These are phyloP conservation scores for Tetheella fluctuosa DNA, from an alignment of 2,888 invertebrate genomes.

Conservation along the genomic window DNA sequence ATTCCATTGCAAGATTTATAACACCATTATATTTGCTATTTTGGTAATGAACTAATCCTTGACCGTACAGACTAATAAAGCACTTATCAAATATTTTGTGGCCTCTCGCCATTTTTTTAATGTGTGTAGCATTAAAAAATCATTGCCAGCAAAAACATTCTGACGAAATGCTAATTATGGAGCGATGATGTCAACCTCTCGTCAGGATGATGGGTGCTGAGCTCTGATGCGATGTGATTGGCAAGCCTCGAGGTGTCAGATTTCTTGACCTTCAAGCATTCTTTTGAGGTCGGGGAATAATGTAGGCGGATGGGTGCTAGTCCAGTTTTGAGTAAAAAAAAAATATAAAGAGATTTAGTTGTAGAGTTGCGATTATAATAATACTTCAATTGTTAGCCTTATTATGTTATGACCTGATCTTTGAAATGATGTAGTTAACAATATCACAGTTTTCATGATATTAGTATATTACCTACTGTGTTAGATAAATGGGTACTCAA, in stretches of 20 bases:
- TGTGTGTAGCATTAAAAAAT: slow-evolving; percentile 17
- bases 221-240: slow-evolving; percentile 6
- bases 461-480: too few species aligned
- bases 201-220: slow-evolving; percentile 12
- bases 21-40: neutral
- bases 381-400: too few species aligned
- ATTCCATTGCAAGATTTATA: neutral
- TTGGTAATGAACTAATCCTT: neutral
- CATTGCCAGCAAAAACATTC: slow-evolving; percentile 21
- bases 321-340: neutral
- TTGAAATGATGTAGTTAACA: too few species aligned
- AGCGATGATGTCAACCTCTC: slow-evolving; percentile 45
- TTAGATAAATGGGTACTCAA: too few species aligned
- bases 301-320: neutral
- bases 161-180: slow-evolving; percentile 35
- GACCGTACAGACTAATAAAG: neutral
- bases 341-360: too few species aligned
- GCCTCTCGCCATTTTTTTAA: neutral
- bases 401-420: too few species aligned
- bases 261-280: neutral
- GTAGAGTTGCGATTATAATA: too few species aligned
- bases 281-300: neutral
- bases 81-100: neutral
- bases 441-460: too few species aligned
- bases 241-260: neutral